phyloP scores from a whole-genome alignment of 2,797 vertebrate genomes.

The Euphonia xanthogaster region DNA sequence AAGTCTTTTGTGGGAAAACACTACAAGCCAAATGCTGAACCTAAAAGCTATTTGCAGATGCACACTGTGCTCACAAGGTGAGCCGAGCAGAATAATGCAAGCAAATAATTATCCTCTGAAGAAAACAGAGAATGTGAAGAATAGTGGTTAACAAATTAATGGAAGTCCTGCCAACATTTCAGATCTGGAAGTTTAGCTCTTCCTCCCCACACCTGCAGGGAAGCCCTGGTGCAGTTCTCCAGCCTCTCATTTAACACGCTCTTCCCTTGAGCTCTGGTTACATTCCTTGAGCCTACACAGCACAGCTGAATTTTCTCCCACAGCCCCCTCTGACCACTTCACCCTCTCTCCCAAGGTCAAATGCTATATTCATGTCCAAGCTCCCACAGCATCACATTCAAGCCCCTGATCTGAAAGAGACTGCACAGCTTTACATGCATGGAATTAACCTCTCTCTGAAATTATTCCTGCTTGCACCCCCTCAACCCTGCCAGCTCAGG shows the following conservation, averaged over 20 bases:
- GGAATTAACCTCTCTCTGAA: background rate
- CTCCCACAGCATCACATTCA: background rate
- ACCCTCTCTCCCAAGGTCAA: background rate
- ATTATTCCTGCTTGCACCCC: background rate
- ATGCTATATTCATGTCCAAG: fast-evolving
- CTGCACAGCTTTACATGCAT: background rate
- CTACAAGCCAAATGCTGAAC: background rate
- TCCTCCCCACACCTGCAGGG: background rate
- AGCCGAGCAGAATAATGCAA: background rate
- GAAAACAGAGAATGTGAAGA: background rate
- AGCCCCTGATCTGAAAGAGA: background rate
- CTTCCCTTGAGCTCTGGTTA: background rate
- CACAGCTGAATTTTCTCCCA: background rate
- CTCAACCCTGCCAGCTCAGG: background rate
- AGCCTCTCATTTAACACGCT: background rate
- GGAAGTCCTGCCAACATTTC: background rate
- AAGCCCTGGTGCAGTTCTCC: background rate
- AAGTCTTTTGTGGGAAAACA: background rate
- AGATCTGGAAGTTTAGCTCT: background rate
- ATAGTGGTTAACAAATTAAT: background rate
- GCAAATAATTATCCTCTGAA: constrained; percentile 2
- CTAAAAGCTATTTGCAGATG: background rate
- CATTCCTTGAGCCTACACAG: background rate
- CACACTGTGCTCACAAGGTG: background rate
- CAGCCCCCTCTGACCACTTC: background rate